phyloP scores from a whole-genome alignment of 2,113 vertebrate species.

The Machaerirhynchus nigripectus region DNA sequence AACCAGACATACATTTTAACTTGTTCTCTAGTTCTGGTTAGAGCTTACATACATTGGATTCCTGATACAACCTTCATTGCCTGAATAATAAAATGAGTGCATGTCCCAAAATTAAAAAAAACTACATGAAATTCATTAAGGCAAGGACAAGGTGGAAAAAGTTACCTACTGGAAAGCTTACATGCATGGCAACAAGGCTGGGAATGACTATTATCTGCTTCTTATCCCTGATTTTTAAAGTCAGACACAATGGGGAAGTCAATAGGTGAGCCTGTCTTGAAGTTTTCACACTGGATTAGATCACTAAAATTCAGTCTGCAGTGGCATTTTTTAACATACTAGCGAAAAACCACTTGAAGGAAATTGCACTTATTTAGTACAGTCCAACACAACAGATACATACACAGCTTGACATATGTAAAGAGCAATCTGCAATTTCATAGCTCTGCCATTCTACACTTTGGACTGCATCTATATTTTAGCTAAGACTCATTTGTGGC shows the following conservation, averaged over 20 bases:
- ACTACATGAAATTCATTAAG: background rate
- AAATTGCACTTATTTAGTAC: background rate
- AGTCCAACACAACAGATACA: background rate
- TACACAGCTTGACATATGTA: accelerated
- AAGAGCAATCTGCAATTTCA: background rate
- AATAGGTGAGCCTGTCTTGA: background rate
- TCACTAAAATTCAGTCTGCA: background rate
- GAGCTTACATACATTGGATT: background rate
- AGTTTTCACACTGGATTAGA: background rate
- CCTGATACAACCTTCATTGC: background rate
- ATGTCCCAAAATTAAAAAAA: background rate
- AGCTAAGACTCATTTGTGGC: background rate
- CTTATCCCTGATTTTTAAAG: background rate
- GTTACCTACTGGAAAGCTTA: background rate
- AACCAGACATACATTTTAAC: background rate
- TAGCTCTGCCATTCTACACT: background rate
- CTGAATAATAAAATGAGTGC: background rate
- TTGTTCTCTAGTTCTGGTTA: background rate
- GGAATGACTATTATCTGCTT: background rate
- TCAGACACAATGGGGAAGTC: background rate
- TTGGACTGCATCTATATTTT: background rate
- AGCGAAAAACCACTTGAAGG: background rate
- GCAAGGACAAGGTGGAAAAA: background rate
- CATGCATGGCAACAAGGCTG: background rate
- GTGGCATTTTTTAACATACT: background rate